phyloP scores from a whole-genome alignment of 2,888 invertebrate genomes.

The Neocrepidodera transversa region DNA sequence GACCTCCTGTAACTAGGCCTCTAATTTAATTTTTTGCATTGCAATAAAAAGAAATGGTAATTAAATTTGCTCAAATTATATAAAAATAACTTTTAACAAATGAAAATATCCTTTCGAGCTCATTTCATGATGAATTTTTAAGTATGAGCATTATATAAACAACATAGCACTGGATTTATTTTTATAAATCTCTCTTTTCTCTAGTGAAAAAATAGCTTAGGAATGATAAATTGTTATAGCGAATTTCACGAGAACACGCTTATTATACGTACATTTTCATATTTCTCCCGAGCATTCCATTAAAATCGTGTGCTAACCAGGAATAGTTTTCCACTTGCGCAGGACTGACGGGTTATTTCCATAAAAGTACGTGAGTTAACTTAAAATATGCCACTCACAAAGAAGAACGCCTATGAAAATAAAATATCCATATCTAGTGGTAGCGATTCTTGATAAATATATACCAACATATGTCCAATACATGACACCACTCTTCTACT shows the following conservation, averaged over 20 bases:
- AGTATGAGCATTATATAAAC: too few species aligned
- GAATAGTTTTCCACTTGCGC: constrained; percentile 21
- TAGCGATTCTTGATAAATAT: too few species aligned
- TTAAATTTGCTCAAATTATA: too few species aligned
- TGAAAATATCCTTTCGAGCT: too few species aligned
- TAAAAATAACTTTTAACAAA: too few species aligned
- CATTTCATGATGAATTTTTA: too few species aligned
- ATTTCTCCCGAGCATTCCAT: constrained; percentile 20
- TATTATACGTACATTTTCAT: constrained; percentile 21
- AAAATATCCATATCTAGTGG: constrained; percentile 5
- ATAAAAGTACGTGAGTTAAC: constrained; percentile 22
- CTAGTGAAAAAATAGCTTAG: neutral
- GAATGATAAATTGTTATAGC: constrained; percentile 15
- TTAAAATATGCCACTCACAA: constrained; percentile 1
- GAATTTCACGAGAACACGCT: constrained; percentile 5
- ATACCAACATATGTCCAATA: too few species aligned
- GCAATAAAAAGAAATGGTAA: too few species aligned
- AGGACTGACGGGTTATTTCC: constrained; percentile 18
- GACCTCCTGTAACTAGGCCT: too few species aligned
- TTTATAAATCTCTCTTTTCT: neutral
- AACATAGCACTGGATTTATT: too few species aligned
- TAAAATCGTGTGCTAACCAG: constrained; percentile 17
- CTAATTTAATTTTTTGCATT: too few species aligned
- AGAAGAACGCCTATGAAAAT: constrained; percentile 10
- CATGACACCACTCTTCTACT: too few species aligned